Base-by-base conservation (phyloP, 2,888 invertebrate species). In the Luperina nickerlii region DNA sequence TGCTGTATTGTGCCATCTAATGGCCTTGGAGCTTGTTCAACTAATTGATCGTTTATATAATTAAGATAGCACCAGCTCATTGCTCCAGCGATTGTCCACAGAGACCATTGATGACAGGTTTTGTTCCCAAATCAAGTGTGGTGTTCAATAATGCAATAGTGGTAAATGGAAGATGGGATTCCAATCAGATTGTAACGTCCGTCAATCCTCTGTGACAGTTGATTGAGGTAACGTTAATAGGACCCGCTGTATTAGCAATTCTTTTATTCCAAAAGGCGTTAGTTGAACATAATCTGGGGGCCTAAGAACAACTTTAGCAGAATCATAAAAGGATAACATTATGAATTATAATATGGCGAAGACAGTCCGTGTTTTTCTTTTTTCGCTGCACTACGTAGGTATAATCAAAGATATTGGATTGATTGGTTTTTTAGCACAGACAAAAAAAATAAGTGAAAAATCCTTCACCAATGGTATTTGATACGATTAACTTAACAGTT, bases 31-130 rank as follows among this genome's bases (percentile, higher is more conserved):
- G 60, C 82, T 70, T 80, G 83, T 84, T 83, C 69, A 66, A 72
- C 54, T 86, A 89, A 87, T 88, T 87, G 76, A 87, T 89, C 84
- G 80, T 84, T 81, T 83, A 85, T 78, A 85, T 84, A 85, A 89
- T 86, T 85, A 82, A 82, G 78, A 76, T 54, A 80, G 73, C 72
- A 74, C 71, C 76, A 79, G 63, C 66, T 74, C 68, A 74, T 73
- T 75, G 48, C 82, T 77, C 74, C 51, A 82, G 67, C 63, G 60
- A 88, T 88, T 79, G 82, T 89, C 79, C 68, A 51, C 72, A 54
- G 73, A 76, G 67, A 72, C 32, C 76, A 60, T 75, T 75, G 80
- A 73, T 82, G 83, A 86, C 84, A 86, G 79, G 80, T 84, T 88
- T 86, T 82, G 87, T 88, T 87, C 76, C 71, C 63, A 72, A 86